Base-by-base conservation (phyloP, 2,797 vertebrate genomes). In the Diglossa cyanea region DNA sequence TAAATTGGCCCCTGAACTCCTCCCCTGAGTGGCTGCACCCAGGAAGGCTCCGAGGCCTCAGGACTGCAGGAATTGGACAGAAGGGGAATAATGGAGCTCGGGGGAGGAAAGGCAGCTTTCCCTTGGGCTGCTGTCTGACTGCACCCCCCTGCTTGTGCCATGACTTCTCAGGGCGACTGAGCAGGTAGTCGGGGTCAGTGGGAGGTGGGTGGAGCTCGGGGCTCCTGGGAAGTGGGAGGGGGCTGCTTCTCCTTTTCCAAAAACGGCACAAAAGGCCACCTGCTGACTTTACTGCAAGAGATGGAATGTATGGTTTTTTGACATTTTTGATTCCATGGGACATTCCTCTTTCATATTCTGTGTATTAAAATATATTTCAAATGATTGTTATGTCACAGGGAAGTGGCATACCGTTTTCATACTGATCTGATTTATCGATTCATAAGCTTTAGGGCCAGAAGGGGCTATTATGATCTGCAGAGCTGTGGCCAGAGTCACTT, bases 341-440 rank as follows among this genome's bases (percentile, higher is more conserved):
- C n/a, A 53, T 37, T 87, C 74, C 23, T 67, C 54, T 81, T 80
- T 90, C 71, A 54, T 40, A 18, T 79, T 73, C 57, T 74, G 40
- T 53, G 12, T 42, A 60, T 93, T 90, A 79, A 94, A 93, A 93
- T 23, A 28, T 5, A 51, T 78, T 91, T 79, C 26, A 82, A 57
- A 73, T 89, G 2, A 87, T 58, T 86, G 47, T 58, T 92, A 66
- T 78, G 80, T 89, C 77, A 30, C 74, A 58, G 44, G 51, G 23
- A 95, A 94, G 90, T 42, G 55, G 63, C 93, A 87, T 11, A 30
- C 80, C 79, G 53, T 93, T 93, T 91, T 45, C 62, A 74, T 82
- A 93, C 91, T 91, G 90, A 87, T 76, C 91, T 87, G 28, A 7
- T 89, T 95, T 91, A 94, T 73, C 66, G 91, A 76, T 82, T 82